phyloP scores from a whole-genome alignment of 2,888 invertebrate genomes.

The Fragum whitleyi region DNA sequence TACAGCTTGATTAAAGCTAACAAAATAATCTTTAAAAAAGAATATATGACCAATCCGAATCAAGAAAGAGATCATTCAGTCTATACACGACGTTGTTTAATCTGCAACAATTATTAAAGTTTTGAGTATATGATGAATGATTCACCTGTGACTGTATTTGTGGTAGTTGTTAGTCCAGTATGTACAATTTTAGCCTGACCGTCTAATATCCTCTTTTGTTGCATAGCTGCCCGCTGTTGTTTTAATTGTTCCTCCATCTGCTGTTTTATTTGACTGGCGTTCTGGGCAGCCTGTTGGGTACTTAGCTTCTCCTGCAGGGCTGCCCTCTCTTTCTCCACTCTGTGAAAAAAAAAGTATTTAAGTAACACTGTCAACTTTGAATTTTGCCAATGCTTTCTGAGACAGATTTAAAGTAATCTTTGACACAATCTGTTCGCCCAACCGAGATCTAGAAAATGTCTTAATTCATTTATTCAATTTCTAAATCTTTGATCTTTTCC shows the following conservation, averaged over 20 bases:
- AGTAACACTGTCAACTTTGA: not conserved
- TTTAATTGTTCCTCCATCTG: constrained; percentile 96
- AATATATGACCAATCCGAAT: too few species aligned
- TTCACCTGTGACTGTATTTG: constrained; percentile 56
- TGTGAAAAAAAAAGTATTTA: constrained; percentile 39
- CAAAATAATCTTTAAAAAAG: too few species aligned
- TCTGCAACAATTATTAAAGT: too few species aligned
- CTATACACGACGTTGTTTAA: too few species aligned
- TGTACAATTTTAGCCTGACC: constrained; percentile 63
- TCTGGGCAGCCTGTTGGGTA: constrained; percentile 69
- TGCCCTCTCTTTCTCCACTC: constrained; percentile 84
- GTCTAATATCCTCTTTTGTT: constrained; percentile 90
- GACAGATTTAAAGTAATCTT: too few species aligned
- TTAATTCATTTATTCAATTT: too few species aligned
- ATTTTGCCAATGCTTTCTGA: not conserved
- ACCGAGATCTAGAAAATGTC: too few species aligned
- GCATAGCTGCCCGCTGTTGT: constrained; percentile 94
- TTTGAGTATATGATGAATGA: too few species aligned
- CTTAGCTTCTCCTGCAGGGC: constrained; percentile 84
- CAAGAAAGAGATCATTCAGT: too few species aligned
- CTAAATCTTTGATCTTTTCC: too few species aligned
- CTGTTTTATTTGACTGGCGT: constrained; percentile 87
- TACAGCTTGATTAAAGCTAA: too few species aligned
- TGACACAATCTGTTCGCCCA: too few species aligned
- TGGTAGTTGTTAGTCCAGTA: constrained; percentile 46